phyloP scores from a whole-genome alignment of 2,797 vertebrate genomes.

The Sciurus carolinensis region DNA sequence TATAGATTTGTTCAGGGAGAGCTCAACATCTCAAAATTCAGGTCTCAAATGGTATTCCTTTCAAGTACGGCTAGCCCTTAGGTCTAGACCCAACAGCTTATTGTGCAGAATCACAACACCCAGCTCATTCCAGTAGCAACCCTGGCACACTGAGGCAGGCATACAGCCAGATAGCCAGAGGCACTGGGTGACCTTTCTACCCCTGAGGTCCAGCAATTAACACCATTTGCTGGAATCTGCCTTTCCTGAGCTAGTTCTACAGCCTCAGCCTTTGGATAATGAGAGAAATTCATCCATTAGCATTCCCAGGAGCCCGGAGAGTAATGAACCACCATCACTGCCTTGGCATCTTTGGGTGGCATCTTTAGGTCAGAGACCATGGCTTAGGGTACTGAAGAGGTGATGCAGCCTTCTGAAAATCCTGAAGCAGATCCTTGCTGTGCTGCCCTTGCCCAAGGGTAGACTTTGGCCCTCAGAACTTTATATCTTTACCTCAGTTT shows the following conservation, averaged over 20 bases:
- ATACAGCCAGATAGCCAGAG: not conserved
- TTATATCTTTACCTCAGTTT: not conserved
- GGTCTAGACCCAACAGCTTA: not conserved
- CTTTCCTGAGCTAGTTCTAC: conserved; percentile 46
- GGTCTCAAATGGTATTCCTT: not conserved
- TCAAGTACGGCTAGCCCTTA: not conserved
- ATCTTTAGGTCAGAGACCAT: not conserved
- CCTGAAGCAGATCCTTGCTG: not conserved
- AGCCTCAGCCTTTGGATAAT: not conserved
- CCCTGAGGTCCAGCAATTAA: conserved; percentile 4
- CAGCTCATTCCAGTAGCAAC: not conserved
- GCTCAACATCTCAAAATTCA: not conserved
- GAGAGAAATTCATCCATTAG: not conserved
- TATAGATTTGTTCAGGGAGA: not conserved
- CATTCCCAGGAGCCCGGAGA: not conserved
- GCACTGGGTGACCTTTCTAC: not conserved
- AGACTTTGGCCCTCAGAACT: not conserved
- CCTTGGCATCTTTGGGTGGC: too few species aligned
- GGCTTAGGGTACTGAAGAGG: not conserved
- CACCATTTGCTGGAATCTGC: conserved; percentile 16
- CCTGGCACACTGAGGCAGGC: not conserved
- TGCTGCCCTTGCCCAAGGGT: not conserved
- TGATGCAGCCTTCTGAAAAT: not conserved
- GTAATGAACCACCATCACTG: not conserved
- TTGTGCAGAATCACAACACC: not conserved